Percentiles rank a stretch among this genome's conserved stretches.
Evolutionary conservation across 1,140 invertebrate species (phyloP).

Genomic region (Plutomurus gul): DNA sequence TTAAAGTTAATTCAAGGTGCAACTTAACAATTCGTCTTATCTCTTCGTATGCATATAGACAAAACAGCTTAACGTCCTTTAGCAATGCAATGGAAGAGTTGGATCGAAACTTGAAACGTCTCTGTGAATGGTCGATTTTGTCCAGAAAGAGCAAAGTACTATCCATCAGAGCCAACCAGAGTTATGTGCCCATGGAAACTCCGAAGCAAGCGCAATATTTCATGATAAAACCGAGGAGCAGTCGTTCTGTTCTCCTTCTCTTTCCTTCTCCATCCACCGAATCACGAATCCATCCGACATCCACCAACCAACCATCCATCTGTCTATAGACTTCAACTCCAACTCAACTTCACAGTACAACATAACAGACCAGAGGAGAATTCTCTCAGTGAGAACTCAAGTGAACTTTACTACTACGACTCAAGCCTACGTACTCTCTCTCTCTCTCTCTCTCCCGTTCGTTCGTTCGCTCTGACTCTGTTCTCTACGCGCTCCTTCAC

Average conservation of each 20-base stretch:
- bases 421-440: neutral
- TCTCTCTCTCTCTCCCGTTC: constrained; percentile 12
- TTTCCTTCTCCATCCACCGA: constrained; percentile 43
- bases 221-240: constrained; percentile 45
- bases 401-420: neutral
- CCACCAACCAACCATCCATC: constrained; percentile 34
- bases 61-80: neutral
- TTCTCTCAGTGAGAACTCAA: constrained; percentile 2
- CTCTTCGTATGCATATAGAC: constrained; percentile 3
- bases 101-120: constrained; percentile 42
- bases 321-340: constrained; percentile 37
- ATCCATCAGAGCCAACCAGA: constrained; percentile 53
- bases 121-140: constrained; percentile 52
- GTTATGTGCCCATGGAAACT: constrained; percentile 52
- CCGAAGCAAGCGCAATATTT: constrained; percentile 53
- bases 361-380: neutral
- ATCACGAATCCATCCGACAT: constrained; percentile 49
- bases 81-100: constrained; percentile 42
- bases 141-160: constrained; percentile 49
- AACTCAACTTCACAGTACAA: neutral
- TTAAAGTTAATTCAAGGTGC: constrained; percentile 22
- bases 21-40: constrained; percentile 13
- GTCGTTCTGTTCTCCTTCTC: constrained; percentile 30
- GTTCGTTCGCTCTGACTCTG: no score
- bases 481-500: no score